Percentiles rank a stretch among this genome's conserved stretches.
These are phyloP conservation scores for Drosophila atripex DNA, from an alignment of 2,888 invertebrate genomes.

Conservation along the genomic window DNA sequence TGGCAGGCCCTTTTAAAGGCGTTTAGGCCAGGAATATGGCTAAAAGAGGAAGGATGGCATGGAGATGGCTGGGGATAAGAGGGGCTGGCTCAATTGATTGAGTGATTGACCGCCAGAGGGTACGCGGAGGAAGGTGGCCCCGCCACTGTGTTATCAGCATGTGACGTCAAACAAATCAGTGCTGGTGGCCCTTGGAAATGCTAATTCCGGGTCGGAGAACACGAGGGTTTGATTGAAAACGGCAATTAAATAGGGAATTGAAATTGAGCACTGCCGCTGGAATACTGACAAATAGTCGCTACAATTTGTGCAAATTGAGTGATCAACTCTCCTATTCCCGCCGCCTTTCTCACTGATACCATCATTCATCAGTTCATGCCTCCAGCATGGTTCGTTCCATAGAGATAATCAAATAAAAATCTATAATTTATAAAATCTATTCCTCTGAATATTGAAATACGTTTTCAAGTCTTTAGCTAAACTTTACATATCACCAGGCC, in stretches of 20 bases:
- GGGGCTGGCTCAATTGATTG: conserved; percentile 70
- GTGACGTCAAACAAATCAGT: conserved; percentile 37
- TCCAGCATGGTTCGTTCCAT: not conserved
- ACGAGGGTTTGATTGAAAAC: not conserved
- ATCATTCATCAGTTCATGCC: not conserved
- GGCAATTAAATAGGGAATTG: not conserved
- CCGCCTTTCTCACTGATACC: not conserved
- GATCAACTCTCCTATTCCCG: not conserved
- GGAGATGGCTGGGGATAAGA: conserved; percentile 36
- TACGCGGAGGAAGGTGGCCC: not conserved
- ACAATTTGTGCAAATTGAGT: conserved; percentile 1
- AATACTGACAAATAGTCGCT: not conserved
- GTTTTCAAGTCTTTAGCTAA: too few species aligned
- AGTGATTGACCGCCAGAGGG: conserved; percentile 29
- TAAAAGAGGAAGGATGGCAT: not conserved
- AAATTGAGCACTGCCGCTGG: not conserved
- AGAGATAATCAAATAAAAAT: not conserved
- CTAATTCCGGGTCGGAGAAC: not conserved
- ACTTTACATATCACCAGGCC: too few species aligned
- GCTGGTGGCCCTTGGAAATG: conserved; percentile 23
- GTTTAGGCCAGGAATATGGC: conserved; percentile 2
- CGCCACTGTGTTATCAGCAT: conserved; percentile 4
- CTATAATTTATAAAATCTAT: too few species aligned
- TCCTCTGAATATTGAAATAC: too few species aligned
- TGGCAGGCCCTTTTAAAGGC: conserved; percentile 67